phyloP scores from a whole-genome alignment of 2,113 vertebrate genomes.

The Sinocyclocheilus rhinocerous region DNA sequence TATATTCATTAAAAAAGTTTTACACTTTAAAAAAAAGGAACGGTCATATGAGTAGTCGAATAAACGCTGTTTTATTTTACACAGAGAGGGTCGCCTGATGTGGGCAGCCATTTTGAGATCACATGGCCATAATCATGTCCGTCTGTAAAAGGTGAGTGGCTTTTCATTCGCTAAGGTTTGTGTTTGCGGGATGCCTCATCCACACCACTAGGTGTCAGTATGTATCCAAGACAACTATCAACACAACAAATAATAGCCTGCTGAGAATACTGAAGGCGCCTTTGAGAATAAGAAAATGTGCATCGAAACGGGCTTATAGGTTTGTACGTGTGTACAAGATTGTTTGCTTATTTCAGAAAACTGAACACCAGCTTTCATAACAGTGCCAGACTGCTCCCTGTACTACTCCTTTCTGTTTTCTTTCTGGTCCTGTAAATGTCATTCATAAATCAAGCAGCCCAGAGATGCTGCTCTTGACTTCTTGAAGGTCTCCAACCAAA shows the following conservation, averaged over 20 bases:
- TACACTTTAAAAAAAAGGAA: too few relatives aligned
- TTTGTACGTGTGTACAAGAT: slow-evolving; percentile 11
- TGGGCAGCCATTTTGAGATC: neutral
- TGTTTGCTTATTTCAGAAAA: slow-evolving; percentile 17
- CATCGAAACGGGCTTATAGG: neutral
- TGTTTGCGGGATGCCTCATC: neutral
- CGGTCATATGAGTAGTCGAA: neutral
- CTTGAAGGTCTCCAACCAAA: slow-evolving; percentile 40
- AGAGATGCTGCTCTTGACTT: slow-evolving; percentile 8
- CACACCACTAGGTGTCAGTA: neutral
- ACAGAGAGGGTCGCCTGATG: neutral
- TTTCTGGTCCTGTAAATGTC: slow-evolving; percentile 51
- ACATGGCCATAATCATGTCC: neutral
- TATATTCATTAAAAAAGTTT: too few relatives aligned
- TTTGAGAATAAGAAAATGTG: neutral
- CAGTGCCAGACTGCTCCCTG: slow-evolving; percentile 2
- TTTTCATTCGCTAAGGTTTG: neutral
- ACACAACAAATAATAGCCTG: neutral
- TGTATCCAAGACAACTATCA: neutral
- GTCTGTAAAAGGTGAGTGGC: neutral
- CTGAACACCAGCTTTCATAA: slow-evolving; percentile 22
- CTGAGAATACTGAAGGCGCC: neutral
- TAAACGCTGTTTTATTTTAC: too few relatives aligned
- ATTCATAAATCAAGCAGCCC: neutral
- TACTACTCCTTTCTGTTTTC: slow-evolving; percentile 34